Evolutionary conservation across 2,797 vertebrate species (phyloP).

Genomic region (Lindbergichthys nudifrons): DNA sequence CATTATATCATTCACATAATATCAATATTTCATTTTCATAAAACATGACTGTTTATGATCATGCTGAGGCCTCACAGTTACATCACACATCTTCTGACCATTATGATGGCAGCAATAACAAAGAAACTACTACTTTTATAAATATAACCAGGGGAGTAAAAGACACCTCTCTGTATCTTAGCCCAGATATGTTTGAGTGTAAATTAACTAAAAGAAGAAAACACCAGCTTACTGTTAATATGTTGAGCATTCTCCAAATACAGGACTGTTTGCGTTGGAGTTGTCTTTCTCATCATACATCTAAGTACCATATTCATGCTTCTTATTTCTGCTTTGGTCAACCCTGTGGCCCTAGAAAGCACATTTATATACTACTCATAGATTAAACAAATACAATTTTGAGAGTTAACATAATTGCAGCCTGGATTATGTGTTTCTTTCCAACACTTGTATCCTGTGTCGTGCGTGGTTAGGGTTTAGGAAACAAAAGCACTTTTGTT

Average conservation of each 20-base stretch:
- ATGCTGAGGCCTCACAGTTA: no score
- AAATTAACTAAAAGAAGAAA: no score
- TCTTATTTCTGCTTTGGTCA: background rate
- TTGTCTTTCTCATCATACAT: background rate
- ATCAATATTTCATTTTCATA: no score
- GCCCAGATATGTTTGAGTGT: no score
- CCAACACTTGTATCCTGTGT: background rate
- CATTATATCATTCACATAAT: no score
- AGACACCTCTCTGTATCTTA: no score
- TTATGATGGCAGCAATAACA: no score
- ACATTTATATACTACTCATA: background rate
- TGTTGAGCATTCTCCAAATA: background rate
- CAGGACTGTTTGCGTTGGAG: background rate
- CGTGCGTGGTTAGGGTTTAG: background rate
- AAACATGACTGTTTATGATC: no score
- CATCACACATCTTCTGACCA: no score
- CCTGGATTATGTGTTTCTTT: background rate
- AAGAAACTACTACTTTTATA: no score
- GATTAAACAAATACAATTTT: background rate
- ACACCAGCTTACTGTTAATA: background rate
- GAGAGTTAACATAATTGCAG: background rate
- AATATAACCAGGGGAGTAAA: no score
- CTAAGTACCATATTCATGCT: background rate
- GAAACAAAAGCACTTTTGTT: conserved; percentile 7
- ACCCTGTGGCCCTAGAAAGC: background rate